These are phyloP conservation scores for Chrysolina haemoptera DNA, from an alignment of 2,888 invertebrate species.

Conservation along the genomic window DNA sequence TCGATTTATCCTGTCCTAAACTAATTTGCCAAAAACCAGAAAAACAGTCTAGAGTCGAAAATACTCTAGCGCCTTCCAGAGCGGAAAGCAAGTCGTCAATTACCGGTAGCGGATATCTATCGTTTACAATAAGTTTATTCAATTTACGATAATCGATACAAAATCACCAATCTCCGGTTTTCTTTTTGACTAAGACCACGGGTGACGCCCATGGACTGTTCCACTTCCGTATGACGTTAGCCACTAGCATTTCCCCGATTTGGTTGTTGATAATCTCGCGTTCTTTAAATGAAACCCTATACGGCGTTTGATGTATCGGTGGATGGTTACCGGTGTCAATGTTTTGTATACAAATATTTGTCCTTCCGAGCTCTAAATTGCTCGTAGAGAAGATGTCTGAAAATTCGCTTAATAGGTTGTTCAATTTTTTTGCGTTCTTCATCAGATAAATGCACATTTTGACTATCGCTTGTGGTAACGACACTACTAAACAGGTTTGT, in stretches of 20 bases:
- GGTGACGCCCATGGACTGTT: neutral
- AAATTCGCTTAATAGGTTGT: too few relatives aligned
- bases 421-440: too few relatives aligned
- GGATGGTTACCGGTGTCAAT: neutral
- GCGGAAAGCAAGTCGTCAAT: neutral
- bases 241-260: constrained; percentile 3
- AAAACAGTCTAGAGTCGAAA: constrained; percentile 3
- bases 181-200: too few relatives aligned
- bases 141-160: constrained; percentile 2
- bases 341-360: neutral
- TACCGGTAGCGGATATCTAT: neutral
- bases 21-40: constrained; percentile 15
- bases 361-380: too few relatives aligned
- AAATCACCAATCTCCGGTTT: too few relatives aligned
- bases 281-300: too few relatives aligned
- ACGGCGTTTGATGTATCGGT: neutral
- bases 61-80: neutral
- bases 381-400: too few relatives aligned
- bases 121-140: neutral
- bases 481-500: neutral
- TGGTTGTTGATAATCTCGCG: too few relatives aligned
- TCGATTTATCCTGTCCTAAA: too few relatives aligned
- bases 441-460: too few relatives aligned
- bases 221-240: neutral
- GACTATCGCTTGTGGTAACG: too few relatives aligned